phyloP scores from a whole-genome alignment of 2,797 vertebrate genomes.

The Loris lydekkerianus region DNA sequence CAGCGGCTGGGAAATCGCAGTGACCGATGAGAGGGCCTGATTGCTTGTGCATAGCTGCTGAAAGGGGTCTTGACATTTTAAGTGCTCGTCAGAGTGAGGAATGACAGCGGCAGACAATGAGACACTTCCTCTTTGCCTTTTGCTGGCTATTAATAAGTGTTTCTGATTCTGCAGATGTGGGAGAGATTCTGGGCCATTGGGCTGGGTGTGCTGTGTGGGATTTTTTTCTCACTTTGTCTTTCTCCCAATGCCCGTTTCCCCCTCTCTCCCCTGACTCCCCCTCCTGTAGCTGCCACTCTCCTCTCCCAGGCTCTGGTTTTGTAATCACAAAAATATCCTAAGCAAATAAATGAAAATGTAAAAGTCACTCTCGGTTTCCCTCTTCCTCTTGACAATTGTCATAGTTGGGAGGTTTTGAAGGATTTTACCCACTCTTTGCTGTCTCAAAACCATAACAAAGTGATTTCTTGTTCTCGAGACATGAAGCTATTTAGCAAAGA shows the following conservation, averaged over 20 bases:
- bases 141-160: slow-evolving; percentile 86
- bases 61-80: slow-evolving; percentile 90
- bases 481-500: background rate
- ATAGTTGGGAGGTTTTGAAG: background rate
- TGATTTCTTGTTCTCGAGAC: slow-evolving; percentile 25
- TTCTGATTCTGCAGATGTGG: slow-evolving; percentile 80
- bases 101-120: slow-evolving; percentile 89
- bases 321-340: background rate
- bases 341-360: background rate
- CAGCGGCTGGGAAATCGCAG: slow-evolving; percentile 61
- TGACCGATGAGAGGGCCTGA: slow-evolving; percentile 88
- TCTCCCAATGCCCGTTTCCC: background rate
- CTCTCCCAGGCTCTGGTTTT: slow-evolving; percentile 43
- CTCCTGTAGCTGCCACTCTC: background rate
- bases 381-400: background rate
- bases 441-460: slow-evolving; percentile 5
- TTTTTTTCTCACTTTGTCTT: slow-evolving; percentile 43
- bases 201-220: slow-evolving; percentile 25
- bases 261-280: background rate
- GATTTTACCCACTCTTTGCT: background rate
- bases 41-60: slow-evolving; percentile 88
- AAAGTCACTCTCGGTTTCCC: background rate
- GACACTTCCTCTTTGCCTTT: slow-evolving; percentile 88
- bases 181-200: slow-evolving; percentile 74
- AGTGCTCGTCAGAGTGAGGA: slow-evolving; percentile 90